Conservation (phyloP, 2,888 invertebrate genomes). For the Mactromeris polynyma region DNA sequence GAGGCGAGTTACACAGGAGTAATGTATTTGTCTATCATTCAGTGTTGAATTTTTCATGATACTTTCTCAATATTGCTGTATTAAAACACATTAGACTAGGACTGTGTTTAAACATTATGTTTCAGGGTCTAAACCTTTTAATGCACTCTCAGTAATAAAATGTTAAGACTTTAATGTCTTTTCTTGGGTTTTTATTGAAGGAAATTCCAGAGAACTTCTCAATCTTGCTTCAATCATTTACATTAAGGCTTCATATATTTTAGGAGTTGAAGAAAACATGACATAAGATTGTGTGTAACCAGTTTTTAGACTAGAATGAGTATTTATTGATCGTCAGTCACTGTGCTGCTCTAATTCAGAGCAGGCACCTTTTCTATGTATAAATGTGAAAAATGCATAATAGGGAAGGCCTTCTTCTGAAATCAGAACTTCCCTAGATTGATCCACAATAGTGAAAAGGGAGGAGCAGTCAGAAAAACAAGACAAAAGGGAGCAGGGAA, state of each 20-base stretch:
- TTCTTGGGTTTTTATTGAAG: background rate
- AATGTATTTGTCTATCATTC: background rate
- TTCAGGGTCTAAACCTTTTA: slow-evolving; percentile 2
- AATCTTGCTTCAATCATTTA: background rate
- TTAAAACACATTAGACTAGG: background rate
- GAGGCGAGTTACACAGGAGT: background rate
- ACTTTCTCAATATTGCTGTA: background rate
- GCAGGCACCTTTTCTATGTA: too few species aligned
- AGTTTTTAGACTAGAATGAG: background rate
- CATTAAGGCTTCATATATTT: background rate
- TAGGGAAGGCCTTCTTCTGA: too few species aligned
- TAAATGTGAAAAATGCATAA: too few species aligned
- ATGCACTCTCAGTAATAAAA: slow-evolving; percentile 9
- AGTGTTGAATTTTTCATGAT: slow-evolving; percentile 10
- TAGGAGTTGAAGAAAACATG: background rate
- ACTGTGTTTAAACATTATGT: background rate
- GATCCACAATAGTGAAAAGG: too few species aligned
- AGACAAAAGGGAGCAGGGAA: too few species aligned
- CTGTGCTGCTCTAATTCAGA: background rate
- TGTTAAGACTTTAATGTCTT: slow-evolving; percentile 12
- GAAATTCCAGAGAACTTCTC: background rate
- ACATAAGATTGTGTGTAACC: background rate
- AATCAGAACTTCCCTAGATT: too few species aligned
- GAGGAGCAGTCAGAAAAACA: too few species aligned
- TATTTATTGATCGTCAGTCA: background rate